Base-by-base conservation (phyloP, 2,888 invertebrate species). In the Sarcophaga caerulescens region DNA sequence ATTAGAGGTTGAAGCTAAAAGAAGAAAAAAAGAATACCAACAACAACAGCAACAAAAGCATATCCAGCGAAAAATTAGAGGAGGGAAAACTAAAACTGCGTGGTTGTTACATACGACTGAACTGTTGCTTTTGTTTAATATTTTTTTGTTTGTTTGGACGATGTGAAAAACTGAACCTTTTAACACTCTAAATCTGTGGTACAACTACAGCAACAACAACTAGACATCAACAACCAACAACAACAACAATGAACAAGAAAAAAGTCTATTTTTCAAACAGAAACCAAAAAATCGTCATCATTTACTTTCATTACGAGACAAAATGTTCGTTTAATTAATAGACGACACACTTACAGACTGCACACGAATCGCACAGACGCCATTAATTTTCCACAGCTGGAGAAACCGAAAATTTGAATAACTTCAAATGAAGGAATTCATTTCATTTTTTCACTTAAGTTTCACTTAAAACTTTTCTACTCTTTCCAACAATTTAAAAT, bases 321-420 rank as follows among this genome's bases (percentile, higher is more conserved):
- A 78, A 81, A 74, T 84, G 84, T 86, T 86, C 84, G 73, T 63
- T 84, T 86, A 86, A 86, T 86, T 86, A 86, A 86, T 78, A 44
- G 81, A 66, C 74, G 68, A 69, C 57, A 47, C 25, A 70, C 0
- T 47, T 21, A 23, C 4, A 59, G 23, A 25, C 63, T 52, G 63
- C 4, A 65, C 25, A 71, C 57, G 52, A 21, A 23, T 70, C 25
- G 35, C 8, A 52, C 52, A 14, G 12, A 52, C 1, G 52, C 52
- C 12, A 52, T 52, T 52, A 52, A 52, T 52, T 17, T 52, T 52
- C 17, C 52, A 52, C 17, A 17, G 52, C 52, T 52, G 52, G 52
- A 17, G 17, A 52, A 52, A 52, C 12, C 59, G 21, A 60, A 60
- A 21, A 68, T 25, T 25, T 14, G 17, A 52, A 52, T 14, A 52